Percentiles rank a stretch among this genome's conserved stretches.
These are phyloP conservation scores for Sciaenops ocellatus DNA, from an alignment of 2,797 vertebrate genomes.

Conservation along the genomic window DNA sequence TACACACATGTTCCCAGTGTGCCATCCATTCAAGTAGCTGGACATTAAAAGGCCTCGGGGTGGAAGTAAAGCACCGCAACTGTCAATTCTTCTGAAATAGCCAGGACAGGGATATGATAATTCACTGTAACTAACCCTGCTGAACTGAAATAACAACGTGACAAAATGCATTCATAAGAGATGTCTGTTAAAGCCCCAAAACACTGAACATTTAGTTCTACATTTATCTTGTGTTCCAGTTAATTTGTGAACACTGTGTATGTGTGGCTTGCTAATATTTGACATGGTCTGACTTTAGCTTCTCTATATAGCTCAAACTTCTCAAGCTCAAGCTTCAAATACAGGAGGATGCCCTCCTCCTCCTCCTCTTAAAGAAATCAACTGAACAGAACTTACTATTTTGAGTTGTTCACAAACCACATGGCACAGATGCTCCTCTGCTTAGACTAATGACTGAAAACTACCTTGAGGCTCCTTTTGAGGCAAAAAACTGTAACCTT, in stretches of 20 bases:
- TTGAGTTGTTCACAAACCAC: slow-evolving; percentile 38
- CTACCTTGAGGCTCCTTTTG: slow-evolving; percentile 12
- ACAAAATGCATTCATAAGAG: slow-evolving; percentile 9
- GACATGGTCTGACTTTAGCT: slow-evolving; percentile 23
- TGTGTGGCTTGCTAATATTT: slow-evolving; percentile 50
- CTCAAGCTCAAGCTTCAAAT: slow-evolving; percentile 16
- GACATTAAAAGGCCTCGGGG: slow-evolving; percentile 38
- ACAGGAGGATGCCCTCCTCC: background rate
- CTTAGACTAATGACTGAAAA: slow-evolving; percentile 31
- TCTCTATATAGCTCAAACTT: slow-evolving; percentile 1
- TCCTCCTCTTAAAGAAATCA: background rate
- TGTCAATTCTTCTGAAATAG: slow-evolving; percentile 32
- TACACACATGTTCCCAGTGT: slow-evolving; percentile 49
- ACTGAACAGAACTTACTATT: slow-evolving; percentile 27
- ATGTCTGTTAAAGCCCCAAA: slow-evolving; percentile 4
- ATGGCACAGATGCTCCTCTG: slow-evolving; percentile 30
- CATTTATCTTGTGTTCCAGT: background rate
- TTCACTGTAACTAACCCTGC: background rate
- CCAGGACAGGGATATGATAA: slow-evolving; percentile 3
- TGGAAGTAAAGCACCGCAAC: slow-evolving; percentile 28
- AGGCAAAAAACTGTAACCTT: background rate
- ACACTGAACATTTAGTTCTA: background rate
- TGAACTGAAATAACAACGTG: slow-evolving; percentile 13
- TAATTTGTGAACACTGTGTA: slow-evolving; percentile 14
- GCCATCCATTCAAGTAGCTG: slow-evolving; percentile 31